A percentile compares a stretch with the other conserved stretches of the same genome.
These are phyloP conservation scores for Leptopilina drosophilae DNA, from an alignment of 2,888 invertebrate species.

Conservation along the genomic window DNA sequence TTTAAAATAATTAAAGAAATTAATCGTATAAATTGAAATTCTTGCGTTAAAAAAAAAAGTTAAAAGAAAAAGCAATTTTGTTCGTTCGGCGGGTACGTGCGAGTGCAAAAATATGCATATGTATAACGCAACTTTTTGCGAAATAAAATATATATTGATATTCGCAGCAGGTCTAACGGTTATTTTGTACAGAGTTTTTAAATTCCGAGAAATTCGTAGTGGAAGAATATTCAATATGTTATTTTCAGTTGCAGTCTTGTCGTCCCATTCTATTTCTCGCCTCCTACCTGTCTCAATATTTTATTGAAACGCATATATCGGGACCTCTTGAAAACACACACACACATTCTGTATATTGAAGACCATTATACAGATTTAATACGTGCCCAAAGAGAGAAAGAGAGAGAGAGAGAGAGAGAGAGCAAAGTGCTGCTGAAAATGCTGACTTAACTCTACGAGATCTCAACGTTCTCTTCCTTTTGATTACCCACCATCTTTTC, in stretches of 20 bases:
- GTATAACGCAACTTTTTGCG: constrained; percentile 23
- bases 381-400: constrained; percentile 30
- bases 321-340: constrained; percentile 10
- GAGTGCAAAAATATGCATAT: constrained; percentile 28
- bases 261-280: constrained; percentile 39
- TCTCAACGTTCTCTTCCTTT: constrained; percentile 21
- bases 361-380: constrained; percentile 31
- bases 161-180: constrained; percentile 65
- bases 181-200: constrained; percentile 65
- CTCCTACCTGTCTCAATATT: constrained; percentile 69
- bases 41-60: background rate
- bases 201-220: constrained; percentile 60
- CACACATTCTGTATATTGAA: background rate
- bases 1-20: background rate
- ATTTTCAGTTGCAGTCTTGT: constrained; percentile 58
- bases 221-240: constrained; percentile 69
- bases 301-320: constrained; percentile 69
- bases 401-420: no score
- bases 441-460: constrained; percentile 24
- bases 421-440: constrained; percentile 36
- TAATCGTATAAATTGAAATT: constrained; percentile 2
- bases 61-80: constrained; percentile 26
- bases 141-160: constrained; percentile 63
- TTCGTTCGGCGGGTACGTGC: constrained; percentile 33
- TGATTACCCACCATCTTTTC: constrained; percentile 30